Evolutionary conservation across 2,888 invertebrate genomes (phyloP).

Genomic region (Frankliniella intonsa): DNA sequence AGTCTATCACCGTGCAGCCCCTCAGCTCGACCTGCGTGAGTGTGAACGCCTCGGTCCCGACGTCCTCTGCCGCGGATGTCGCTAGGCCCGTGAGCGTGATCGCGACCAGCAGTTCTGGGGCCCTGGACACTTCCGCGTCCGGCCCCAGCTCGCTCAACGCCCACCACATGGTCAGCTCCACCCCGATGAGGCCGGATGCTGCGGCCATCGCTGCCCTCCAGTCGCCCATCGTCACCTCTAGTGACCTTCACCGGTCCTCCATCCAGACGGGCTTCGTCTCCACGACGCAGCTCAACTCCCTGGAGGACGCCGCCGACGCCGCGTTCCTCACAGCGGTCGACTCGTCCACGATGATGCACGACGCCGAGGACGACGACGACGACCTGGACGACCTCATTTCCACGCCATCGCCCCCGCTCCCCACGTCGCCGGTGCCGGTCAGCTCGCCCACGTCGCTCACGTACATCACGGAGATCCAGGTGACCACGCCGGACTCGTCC

Average conservation of each 20-base stretch:
- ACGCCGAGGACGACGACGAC: neutral
- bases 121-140: neutral
- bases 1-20: neutral
- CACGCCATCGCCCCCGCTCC: slow-evolving; percentile 44
- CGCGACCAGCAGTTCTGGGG: too few species aligned
- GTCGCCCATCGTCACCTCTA: slow-evolving; percentile 35
- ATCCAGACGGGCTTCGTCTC: neutral
- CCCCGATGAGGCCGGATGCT: neutral
- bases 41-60: neutral
- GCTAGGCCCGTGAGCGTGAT: neutral
- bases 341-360: neutral
- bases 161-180: neutral
- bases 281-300: slow-evolving; percentile 43
- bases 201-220: slow-evolving; percentile 28
- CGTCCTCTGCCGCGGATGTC: neutral
- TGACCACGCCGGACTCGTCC: slow-evolving; percentile 43
- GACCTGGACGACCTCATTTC: neutral
- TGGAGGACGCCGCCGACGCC: slow-evolving; percentile 46
- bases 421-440: slow-evolving; percentile 46
- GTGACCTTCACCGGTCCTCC: slow-evolving; percentile 14
- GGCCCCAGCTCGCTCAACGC: neutral
- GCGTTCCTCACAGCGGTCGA: slow-evolving; percentile 2
- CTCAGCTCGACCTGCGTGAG: neutral
- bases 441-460: slow-evolving; percentile 48
- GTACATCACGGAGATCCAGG: slow-evolving; percentile 71